Base-by-base conservation (phyloP, 2,888 invertebrate genomes). In the Eustalomyia histrio region DNA sequence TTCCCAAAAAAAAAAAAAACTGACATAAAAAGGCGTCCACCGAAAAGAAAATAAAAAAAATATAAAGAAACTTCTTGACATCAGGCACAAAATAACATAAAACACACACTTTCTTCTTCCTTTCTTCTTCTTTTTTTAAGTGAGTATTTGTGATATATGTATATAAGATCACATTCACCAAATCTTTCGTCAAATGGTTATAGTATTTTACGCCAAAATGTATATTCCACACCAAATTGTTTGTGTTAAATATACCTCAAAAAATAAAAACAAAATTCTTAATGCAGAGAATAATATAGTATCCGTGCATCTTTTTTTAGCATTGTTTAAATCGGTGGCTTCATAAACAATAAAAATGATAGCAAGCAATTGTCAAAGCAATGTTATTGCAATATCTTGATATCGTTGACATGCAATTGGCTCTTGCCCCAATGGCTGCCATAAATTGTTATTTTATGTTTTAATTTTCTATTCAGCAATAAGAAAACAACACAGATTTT, bases 1-100 rank as follows among this genome's bases (percentile, higher is more conserved):
- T 24, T 24, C 24, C 24, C 35, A 8, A 35, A 35, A 35, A 35
- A 35, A 35, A 35, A 10, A 35, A 10, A 35, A 35, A 35, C 43
- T 47, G 43, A 47, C n/a, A 47, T 47, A n/a, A 47, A 47, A 47
- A 47, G 43, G n/a, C 43, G n/a, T 14, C 43, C 43, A 47, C 43
- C 43, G 43, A 47, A n/a, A n/a, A n/a, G 14, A n/a, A 47, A 47
- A 14, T 5, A 43, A 43, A 47, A 29, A 29, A 29, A 29, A 29
- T 21, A 29, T n/a, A 47, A 47, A 47, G n/a, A n/a, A 47, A 47
- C 43, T 47, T 47, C 43, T 47, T 47, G 43, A 47, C 43, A 47
- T 14, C 43, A 47, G 12, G 43, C 43, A 14, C n/a, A 7, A 4
- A 29, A 29, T 29, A 39, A 39, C 39, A 39, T 39, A 39, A 39